Evolutionary conservation across 2,797 vertebrate species (phyloP).

Genomic region (Neopelma chrysocephalum): DNA sequence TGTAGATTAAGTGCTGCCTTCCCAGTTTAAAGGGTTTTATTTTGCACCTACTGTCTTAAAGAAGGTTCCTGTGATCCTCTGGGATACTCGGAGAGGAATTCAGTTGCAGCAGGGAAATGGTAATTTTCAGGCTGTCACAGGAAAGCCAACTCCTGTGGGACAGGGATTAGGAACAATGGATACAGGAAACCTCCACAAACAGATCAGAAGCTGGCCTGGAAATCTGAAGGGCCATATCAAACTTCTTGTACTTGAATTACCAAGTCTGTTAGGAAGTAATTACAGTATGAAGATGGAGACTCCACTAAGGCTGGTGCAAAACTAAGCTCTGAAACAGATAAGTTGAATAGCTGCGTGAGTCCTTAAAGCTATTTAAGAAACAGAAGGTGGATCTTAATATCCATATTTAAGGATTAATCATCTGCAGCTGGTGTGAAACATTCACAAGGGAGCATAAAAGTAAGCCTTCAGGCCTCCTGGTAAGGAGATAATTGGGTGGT

Average conservation of each 20-base stretch:
- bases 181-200: neutral
- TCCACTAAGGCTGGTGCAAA: neutral
- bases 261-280: neutral
- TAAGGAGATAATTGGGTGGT: neutral
- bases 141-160: neutral
- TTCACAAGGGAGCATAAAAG: neutral
- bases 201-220: neutral
- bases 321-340: neutral
- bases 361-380: neutral
- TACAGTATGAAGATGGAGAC: neutral
- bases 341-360: neutral
- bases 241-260: neutral
- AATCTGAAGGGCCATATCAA: neutral
- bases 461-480: neutral
- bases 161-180: neutral
- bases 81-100: neutral
- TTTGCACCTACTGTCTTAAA: neutral
- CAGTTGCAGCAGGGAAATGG: neutral
- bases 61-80: neutral
- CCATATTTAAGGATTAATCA: conserved; percentile 5
- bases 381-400: conserved; percentile 16
- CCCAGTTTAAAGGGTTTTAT: neutral
- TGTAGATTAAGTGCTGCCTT: neutral
- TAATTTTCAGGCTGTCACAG: neutral
- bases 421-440: neutral